A percentile compares a stretch with the other conserved stretches of the same genome.
These are phyloP conservation scores for Dorcus parallelipipedus DNA, from an alignment of 2,888 invertebrate genomes.

Conservation along the genomic window DNA sequence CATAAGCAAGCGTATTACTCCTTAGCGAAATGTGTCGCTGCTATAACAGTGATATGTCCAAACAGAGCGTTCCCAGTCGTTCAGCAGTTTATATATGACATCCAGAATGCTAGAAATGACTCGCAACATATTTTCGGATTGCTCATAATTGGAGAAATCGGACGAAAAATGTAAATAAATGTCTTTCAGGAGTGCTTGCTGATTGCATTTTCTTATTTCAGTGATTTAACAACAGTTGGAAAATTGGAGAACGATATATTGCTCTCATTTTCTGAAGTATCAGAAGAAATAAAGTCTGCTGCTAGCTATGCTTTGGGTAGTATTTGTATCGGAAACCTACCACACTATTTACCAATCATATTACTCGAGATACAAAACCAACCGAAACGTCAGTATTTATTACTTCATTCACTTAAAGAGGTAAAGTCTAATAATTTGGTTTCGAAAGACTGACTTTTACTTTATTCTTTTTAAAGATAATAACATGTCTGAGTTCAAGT, in stretches of 20 bases:
- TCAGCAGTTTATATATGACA: constrained; percentile 66
- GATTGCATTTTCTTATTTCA: constrained; percentile 36
- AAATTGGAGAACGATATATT: constrained; percentile 76
- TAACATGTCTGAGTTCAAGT: constrained; percentile 76
- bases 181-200: no score
- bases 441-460: neutral
- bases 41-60: constrained; percentile 78
- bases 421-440: constrained; percentile 47
- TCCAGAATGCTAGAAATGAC: constrained; percentile 68
- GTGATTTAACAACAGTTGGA: constrained; percentile 74
- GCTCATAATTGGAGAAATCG: constrained; percentile 95
- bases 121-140: constrained; percentile 89
- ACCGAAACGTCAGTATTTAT: constrained; percentile 91
- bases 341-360: constrained; percentile 90
- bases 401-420: constrained; percentile 96
- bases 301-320: constrained; percentile 96
- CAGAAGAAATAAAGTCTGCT: constrained; percentile 96
- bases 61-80: constrained; percentile 67
- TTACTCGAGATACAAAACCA: constrained; percentile 90
- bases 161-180: constrained; percentile 73
- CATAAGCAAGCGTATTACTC: constrained; percentile 86
- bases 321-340: constrained; percentile 92
- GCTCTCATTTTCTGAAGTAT: constrained; percentile 83
- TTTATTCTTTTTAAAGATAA: constrained; percentile 58
- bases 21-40: constrained; percentile 94